Evolutionary conservation across 53 echinoderm and acorn worm genomes (phyloP), one percentile per base, ranked within the genome.

Genomic region (Patiria pectinifera): DNA sequence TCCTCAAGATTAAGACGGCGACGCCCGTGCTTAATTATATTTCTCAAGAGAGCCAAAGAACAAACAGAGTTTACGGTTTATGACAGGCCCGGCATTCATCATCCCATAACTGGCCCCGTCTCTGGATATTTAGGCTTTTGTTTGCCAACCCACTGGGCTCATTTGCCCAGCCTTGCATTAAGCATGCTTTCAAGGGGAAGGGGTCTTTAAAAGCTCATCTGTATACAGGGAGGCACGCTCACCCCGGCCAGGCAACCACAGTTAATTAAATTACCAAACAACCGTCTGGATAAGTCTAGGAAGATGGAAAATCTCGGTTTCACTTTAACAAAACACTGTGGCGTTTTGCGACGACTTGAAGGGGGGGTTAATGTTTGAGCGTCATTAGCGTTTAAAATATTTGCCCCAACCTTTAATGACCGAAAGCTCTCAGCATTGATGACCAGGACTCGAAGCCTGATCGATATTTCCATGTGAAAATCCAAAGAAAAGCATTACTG

Each of bases 321-420:
- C 74, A 23, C 74, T 74, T 3, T 74, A 74, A 74, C 74, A 10
- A 14, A 14, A 66, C 66, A 43, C 76, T 76, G 25, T 24, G 25
- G 11, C 22, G 26, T 15, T 53, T 8, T 24, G 21, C 76, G 21
- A 76, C 76, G 21, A 76, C 76, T 43, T 24, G 76, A 76, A 11
- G 4, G 25, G 11, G 46, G 47, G 43, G 45, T 13, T n/a, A n/a
- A 75, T 74, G 86, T 59, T 86, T 22, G 58, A 13, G 72, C 25
- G 49, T 86, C 86, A 25, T 86, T 75, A 86, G 74, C 16, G 86
- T 86, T 19, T 75, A 72, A 25, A 71, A 18, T 49, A 71, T 49
- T 46, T 21, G 58, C 16, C 11, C 46, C 48, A 58, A 53, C 58
- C 48, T 62, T 0, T 85, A 86, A 86, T 86, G 86, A 71, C 75